A percentile compares a stretch with the other conserved stretches of the same genome.
phyloP scores from a whole-genome alignment of 2,113 vertebrate species.

The Hemichromis elongatus region DNA sequence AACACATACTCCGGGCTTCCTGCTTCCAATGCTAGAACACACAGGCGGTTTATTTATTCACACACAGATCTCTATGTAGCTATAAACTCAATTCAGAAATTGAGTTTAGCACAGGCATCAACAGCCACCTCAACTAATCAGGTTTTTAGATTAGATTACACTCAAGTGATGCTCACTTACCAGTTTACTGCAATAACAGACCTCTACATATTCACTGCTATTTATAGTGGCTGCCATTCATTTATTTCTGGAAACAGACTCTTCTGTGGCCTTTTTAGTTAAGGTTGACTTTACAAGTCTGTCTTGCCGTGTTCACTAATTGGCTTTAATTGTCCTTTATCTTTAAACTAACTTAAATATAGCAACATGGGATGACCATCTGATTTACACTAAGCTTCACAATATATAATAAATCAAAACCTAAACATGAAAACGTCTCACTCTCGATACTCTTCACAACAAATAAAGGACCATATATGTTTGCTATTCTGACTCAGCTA shows the following conservation, averaged over 20 bases:
- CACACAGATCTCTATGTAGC: not conserved
- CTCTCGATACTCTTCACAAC: not conserved
- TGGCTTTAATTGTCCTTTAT: not conserved
- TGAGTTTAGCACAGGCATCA: not conserved
- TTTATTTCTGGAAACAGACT: not conserved
- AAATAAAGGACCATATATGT: rapidly evolving
- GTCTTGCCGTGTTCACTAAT: not conserved
- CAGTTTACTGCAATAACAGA: not conserved
- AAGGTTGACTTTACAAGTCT: not conserved
- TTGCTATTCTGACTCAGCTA: not conserved
- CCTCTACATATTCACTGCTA: not conserved
- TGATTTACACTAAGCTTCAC: not conserved
- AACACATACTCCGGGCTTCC: not conserved
- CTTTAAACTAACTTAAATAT: not conserved
- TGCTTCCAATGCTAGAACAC: not conserved
- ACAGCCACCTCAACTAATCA: not conserved
- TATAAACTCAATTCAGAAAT: not conserved
- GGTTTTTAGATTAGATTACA: slow-evolving; percentile 10
- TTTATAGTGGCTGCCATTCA: not conserved
- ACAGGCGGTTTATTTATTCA: not conserved
- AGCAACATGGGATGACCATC: not conserved
- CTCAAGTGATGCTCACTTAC: not conserved
- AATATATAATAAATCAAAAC: not conserved
- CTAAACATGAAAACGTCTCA: not conserved
- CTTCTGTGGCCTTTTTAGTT: not conserved